phyloP scores from a whole-genome alignment of 2,888 invertebrate genomes.

The Mythimna lalbum region DNA sequence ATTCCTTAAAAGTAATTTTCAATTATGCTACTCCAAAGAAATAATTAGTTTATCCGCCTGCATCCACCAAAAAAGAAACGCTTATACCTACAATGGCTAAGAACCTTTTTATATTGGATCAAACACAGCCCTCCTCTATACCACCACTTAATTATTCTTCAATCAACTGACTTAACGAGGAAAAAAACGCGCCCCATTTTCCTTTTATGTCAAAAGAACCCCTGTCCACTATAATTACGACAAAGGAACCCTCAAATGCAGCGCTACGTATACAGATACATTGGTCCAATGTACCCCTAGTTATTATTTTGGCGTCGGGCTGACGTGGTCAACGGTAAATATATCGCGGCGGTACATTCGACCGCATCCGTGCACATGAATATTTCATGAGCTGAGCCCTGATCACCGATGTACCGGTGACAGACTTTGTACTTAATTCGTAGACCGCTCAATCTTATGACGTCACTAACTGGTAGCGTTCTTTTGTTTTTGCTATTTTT shows the following conservation, averaged over 20 bases:
- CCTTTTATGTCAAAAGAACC: constrained; percentile 35
- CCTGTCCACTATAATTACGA: constrained; percentile 51
- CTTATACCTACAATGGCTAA: background rate
- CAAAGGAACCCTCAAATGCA: constrained; percentile 62
- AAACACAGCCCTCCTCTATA: constrained; percentile 31
- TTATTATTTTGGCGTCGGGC: constrained; percentile 76
- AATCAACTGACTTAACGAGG: constrained; percentile 37
- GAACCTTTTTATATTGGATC: constrained; percentile 17
- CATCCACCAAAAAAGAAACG: background rate
- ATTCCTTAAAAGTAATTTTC: background rate
- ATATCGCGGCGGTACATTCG: constrained; percentile 74
- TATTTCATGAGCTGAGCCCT: constrained; percentile 82
- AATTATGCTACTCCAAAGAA: background rate
- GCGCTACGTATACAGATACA: constrained; percentile 37
- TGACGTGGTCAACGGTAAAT: constrained; percentile 78
- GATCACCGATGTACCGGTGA: constrained; percentile 74
- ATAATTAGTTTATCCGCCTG: constrained; percentile 12
- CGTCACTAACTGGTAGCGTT: constrained; percentile 61
- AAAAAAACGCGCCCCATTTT: constrained; percentile 44
- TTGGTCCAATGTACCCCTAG: constrained; percentile 52
- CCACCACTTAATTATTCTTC: constrained; percentile 46
- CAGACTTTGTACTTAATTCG: constrained; percentile 77
- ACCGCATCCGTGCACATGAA: constrained; percentile 78
- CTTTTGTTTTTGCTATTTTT: constrained; percentile 63
- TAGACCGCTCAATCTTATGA: constrained; percentile 76